Conservation (phyloP, 2,888 invertebrate genomes). For the Mamestra brassicae region DNA sequence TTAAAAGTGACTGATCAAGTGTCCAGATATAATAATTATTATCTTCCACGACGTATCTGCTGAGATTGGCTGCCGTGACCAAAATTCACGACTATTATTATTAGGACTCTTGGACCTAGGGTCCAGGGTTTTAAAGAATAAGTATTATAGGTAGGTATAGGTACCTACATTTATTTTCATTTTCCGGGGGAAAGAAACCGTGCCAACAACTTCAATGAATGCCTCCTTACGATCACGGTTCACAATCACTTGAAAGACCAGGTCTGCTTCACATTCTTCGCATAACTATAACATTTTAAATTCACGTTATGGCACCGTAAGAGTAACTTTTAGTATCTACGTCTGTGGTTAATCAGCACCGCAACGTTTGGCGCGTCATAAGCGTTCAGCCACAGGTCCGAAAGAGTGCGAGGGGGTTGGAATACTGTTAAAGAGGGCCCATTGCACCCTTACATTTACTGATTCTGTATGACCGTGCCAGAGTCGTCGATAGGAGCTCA, state of each 20-base stretch:
- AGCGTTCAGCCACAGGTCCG: neutral
- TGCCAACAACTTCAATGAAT: slow-evolving; percentile 91
- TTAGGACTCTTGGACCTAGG: no score
- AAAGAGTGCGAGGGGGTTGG: no score
- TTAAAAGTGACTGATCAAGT: no score
- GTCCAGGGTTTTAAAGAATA: no score
- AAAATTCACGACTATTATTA: neutral
- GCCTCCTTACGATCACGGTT: slow-evolving; percentile 90
- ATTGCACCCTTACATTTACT: no score
- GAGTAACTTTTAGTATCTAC: neutral
- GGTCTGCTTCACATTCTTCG: slow-evolving; percentile 89
- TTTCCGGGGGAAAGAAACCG: slow-evolving; percentile 85
- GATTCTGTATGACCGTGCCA: no score
- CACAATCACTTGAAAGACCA: slow-evolving; percentile 90
- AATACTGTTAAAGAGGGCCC: neutral
- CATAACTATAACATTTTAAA: slow-evolving; percentile 71
- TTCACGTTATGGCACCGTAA: neutral
- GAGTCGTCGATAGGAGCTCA: no score
- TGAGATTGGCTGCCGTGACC: neutral
- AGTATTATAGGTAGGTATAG: no score
- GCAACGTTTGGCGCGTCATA: neutral
- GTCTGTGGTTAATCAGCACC: neutral
- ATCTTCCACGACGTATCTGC: neutral
- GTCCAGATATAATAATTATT: no score
- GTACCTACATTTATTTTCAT: slow-evolving; percentile 78